Evolutionary conservation across 92 coral and sea anemone species (phyloP), one percentile per base, ranked within the genome.

Genomic region (Porites lobata): DNA sequence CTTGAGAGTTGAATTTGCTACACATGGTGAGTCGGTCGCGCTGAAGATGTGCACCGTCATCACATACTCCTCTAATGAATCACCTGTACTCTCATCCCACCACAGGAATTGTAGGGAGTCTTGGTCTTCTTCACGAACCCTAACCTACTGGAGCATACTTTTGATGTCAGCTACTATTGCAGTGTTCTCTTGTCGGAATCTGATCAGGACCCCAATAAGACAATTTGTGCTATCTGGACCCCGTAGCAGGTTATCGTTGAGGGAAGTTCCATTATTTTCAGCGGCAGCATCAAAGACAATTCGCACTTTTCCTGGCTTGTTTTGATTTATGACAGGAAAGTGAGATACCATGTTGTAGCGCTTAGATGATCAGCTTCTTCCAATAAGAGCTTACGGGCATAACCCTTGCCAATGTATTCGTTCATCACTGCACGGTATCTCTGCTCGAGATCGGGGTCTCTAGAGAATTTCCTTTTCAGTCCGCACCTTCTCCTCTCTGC

Each of bases 271-370:
- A 20, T 74, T 65, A 67, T 75, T 65, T 71, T 94, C 90, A 38
- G 96, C 91, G 8, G 96, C 93, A 8, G 94, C 96, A 29, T 91
- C 93, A 69, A 91, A 92, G 38, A 93, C 94, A 18, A 93, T 85
- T 18, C 92, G 78, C 6, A 90, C 90, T 59, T 90, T 93, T 18
- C 91, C 90, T 1, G 94, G 92, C 67, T 93, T 93, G 78, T 90
- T 93, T 9, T 78, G 92, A 50, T 90, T 90, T 9, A 57, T 54
- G 8, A 74, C 85, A 6, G 77, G 58, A 74, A 81, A 83, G 56
- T 77, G 89, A 91, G 65, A 52, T 87, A 91, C 89, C 89, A 91
- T 15, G 77, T 81, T 72, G 68, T 82, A 17, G 89, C 77, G n/a
- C 79, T 82, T 2, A 29, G 32, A 29, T 2, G 32, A 29, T 29